Conservation (phyloP, 2,797 vertebrate genomes). For the Spatula clypeata region DNA sequence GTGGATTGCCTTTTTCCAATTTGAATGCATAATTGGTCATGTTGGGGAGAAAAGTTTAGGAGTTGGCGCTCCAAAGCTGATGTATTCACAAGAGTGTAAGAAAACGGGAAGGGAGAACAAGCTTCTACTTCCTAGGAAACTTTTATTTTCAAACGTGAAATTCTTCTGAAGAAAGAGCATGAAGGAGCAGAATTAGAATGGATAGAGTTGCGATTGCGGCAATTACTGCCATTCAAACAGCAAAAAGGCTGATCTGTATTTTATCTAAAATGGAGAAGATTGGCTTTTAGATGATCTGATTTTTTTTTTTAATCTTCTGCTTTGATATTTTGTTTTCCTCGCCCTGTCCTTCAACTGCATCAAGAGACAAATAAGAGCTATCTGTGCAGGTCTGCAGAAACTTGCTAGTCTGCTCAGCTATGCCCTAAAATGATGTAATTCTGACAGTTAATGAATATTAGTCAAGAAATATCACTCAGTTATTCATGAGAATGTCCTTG, state of each 20-base stretch:
- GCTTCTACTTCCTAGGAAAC: conserved; percentile 8
- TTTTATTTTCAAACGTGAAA: conserved; percentile 28
- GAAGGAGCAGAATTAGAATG: conserved; percentile 56
- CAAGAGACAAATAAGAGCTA: conserved; percentile 18
- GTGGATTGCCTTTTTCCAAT: not conserved
- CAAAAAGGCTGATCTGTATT: conserved; percentile 55
- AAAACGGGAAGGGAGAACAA: not conserved
- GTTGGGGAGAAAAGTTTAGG: not conserved
- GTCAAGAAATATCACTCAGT: conserved; percentile 38
- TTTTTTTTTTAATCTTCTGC: conserved; percentile 47
- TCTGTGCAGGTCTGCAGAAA: conserved; percentile 46
- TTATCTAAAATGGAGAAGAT: conserved; percentile 39
- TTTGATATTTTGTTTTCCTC: conserved; percentile 68
- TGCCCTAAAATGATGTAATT: conserved; percentile 48
- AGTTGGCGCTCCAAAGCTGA: not conserved
- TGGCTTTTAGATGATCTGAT: conserved; percentile 50
- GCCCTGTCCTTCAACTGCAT: conserved; percentile 68
- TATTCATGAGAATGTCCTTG: not conserved
- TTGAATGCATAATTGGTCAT: not conserved
- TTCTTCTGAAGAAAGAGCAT: not conserved
- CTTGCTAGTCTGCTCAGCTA: conserved; percentile 30
- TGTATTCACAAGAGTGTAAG: not conserved
- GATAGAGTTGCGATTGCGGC: conserved; percentile 44
- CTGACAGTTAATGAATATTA: conserved; percentile 41
- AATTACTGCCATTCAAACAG: conserved; percentile 73